Base-by-base conservation (phyloP, 2,797 vertebrate species). In the Anguilla obscura region DNA sequence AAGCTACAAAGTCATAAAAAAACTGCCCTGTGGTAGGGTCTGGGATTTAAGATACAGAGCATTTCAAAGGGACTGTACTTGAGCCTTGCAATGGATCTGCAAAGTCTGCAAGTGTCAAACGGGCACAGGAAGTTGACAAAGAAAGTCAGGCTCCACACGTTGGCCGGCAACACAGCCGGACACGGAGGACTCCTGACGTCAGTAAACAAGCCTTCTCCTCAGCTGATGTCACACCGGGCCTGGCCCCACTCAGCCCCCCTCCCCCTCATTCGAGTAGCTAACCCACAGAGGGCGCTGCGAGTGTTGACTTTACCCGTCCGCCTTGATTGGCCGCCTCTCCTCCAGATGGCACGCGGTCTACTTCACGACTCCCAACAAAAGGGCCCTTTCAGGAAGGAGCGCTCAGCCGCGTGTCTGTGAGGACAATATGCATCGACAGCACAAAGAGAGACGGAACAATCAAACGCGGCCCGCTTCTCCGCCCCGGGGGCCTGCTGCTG, bases 231-330 rank as follows among this genome's bases (percentile, higher is more conserved):
- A 36, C 7, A 30, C 30, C 30, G 33, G 71, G 74, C 1, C 45
- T 12, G 4, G 79, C 6, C 74, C 30, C 27, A 4, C 74, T 40
- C 36, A 40, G 10, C 74, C 79, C 76, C 79, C 45, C 10, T 10
- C 74, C 79, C 76, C 16, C 79, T 18, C 10, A 18, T 30, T 88
- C 27, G 33, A 14, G 27, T 33, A 74, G 85, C 56, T 85, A 84
- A 54, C 89, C 90, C 56, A 86, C 85, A 91, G 90, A 90, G 89
- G 91, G 91, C 86, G 84, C 88, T 85, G 76, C 87, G 30, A 60
- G 86, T 33, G 85, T 85, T 89, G 60, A 80, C 87, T 88, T 88
- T 56, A 50, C 66, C 66, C 60, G 84, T 66, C 85, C 52, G 0
- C 66, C 54, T 84, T 74, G 80, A 87, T 85, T 88, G 89, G 89